phyloP scores from a whole-genome alignment of 2,888 invertebrate species.

The Corythucha ciliata region DNA sequence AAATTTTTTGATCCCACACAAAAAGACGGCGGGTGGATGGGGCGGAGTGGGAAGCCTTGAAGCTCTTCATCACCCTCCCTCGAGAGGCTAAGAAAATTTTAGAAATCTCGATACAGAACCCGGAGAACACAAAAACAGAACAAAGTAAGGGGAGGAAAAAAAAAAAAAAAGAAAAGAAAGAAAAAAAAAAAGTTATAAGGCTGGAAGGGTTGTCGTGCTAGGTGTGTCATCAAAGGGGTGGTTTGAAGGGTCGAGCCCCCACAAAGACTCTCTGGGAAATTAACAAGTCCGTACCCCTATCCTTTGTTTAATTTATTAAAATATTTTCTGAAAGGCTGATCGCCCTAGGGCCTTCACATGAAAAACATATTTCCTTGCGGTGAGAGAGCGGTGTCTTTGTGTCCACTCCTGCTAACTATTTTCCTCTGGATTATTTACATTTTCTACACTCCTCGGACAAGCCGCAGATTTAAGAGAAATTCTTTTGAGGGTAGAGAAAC shows the following conservation, averaged over 20 bases:
- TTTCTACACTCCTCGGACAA: constrained; percentile 19
- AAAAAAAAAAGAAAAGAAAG: not conserved
- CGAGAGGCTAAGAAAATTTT: constrained; percentile 23
- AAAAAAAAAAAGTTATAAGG: not conserved
- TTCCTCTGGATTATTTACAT: constrained; percentile 24
- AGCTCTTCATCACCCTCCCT: constrained; percentile 15
- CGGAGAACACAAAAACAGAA: constrained; percentile 19
- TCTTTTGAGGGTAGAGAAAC: not conserved
- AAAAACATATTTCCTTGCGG: constrained; percentile 26
- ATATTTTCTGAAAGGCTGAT: constrained; percentile 25
- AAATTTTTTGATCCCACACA: no score
- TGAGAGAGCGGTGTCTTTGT: constrained; percentile 18
- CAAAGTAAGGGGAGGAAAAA: not conserved
- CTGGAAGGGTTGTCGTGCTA: constrained; percentile 8
- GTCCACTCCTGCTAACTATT: constrained; percentile 25
- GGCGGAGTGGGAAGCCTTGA: constrained; percentile 2
- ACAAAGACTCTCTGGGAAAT: constrained; percentile 24
- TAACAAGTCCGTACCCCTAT: constrained; percentile 17
- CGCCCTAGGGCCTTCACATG: constrained; percentile 23
- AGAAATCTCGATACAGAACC: constrained; percentile 23
- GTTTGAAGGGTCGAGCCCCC: constrained; percentile 17
- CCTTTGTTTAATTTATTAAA: constrained; percentile 27
- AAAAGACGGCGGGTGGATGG: not conserved
- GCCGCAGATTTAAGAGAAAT: constrained; percentile 10
- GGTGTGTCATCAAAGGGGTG: constrained; percentile 25